Base-by-base conservation (phyloP, 2,888 invertebrate species). In the Conops quadrifasciatus region DNA sequence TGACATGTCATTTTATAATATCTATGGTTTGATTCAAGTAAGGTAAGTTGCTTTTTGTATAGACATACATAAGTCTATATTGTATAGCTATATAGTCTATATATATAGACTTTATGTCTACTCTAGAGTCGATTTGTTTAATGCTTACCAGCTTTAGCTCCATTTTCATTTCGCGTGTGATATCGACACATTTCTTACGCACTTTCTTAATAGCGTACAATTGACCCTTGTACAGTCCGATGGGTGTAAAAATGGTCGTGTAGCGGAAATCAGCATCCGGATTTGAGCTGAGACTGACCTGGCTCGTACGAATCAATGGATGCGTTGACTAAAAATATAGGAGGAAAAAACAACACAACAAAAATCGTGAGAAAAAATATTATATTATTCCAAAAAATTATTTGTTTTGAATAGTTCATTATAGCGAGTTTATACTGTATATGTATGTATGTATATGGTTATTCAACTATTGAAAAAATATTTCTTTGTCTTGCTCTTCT, bases 271-370 rank as follows among this genome's bases (percentile, higher is more conserved):
- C 96, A 4, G 94, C 90, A 83, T 96, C 95, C 0, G 94, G 94
- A 86, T 95, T 95, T n/a, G 96, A 96, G 81, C 93, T 94, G 73
- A 96, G 88, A 0, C 96, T 96, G 65, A 95, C 93, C 86, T 96
- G 95, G 84, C 95, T 96, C 73, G 94, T 94, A 60, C 94, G 89
- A 67, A 93, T 91, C 69, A 90, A 79, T 0, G 90, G 90, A 83
- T 91, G 90, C 53, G 88, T 87, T 21, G 87, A 84, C 89, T 89
- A 78, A 56, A 74, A 60, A 45, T 28, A 65, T 30, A 19, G 9
- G 36, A 60, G 49, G 9, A 16, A 56, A 13, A 49, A 49, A 47
- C 19, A 62, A 62, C 19, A 62, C 45, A 67, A 67, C n/a, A 53
- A 45, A 36, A 62, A 62, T 45, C 4, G 45, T 1, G 16, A 30